Evolutionary conservation across 2,797 vertebrate species (phyloP).

Genomic region (Peromyscus melanophrys): DNA sequence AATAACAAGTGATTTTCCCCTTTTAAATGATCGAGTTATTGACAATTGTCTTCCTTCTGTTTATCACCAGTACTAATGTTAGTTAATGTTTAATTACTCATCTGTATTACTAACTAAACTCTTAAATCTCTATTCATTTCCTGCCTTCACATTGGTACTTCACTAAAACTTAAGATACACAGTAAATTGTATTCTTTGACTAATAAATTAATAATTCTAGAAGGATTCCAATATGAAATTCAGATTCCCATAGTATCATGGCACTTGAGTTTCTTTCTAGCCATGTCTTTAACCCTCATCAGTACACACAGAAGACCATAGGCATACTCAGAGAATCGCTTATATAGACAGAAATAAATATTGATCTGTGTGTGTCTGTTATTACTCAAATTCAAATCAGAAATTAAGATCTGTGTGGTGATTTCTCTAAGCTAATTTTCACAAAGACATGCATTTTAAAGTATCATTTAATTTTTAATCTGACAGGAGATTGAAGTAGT

Average conservation of each 20-base stretch:
- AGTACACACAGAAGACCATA: not conserved
- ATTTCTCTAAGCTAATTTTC: not conserved
- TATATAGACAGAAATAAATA: not conserved
- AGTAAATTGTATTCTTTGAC: not conserved
- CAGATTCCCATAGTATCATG: not conserved
- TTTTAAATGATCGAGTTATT: not conserved
- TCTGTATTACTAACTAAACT: not conserved
- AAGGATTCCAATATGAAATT: not conserved
- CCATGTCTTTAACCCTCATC: not conserved
- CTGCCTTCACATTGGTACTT: not conserved
- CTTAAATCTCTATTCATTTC: not conserved
- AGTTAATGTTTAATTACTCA: not conserved
- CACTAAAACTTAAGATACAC: not conserved
- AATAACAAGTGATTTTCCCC: not conserved
- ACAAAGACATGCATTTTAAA: not conserved
- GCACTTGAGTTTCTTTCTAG: not conserved
- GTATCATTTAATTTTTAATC: not conserved
- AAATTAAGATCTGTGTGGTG: not conserved
- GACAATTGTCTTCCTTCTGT: not conserved
- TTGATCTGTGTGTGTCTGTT: not conserved
- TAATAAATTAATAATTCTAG: not conserved
- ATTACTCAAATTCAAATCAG: not conserved
- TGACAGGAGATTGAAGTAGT: constrained; percentile 10
- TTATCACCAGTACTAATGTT: not conserved
- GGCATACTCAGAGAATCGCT: not conserved